Percentiles rank a stretch among this genome's conserved stretches.
Evolutionary conservation across 1,140 invertebrate genomes (phyloP).

Genomic region (Pseudoatta argentina): DNA sequence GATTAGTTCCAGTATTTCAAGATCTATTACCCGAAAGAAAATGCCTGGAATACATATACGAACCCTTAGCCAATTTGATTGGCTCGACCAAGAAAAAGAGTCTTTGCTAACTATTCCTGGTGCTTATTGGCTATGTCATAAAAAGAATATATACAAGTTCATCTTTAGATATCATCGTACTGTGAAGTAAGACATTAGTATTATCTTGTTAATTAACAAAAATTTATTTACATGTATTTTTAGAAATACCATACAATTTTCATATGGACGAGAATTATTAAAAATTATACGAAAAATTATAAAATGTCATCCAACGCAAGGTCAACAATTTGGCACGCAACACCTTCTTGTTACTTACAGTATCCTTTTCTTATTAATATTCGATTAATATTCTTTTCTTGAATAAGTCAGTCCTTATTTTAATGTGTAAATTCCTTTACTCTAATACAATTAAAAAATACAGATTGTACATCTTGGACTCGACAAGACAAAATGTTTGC

Average conservation of each 20-base stretch:
- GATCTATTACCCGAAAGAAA: conserved; percentile 83
- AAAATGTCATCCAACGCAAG: conserved; percentile 81
- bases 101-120: conserved; percentile 82
- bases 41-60: conserved; percentile 86
- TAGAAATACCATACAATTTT: conserved; percentile 78
- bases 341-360: conserved; percentile 83
- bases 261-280: conserved; percentile 82
- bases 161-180: conserved; percentile 83
- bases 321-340: conserved; percentile 83
- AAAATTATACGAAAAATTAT: conserved; percentile 84
- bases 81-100: conserved; percentile 79
- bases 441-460: conserved; percentile 5
- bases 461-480: conserved; percentile 81
- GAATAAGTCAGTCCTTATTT: background rate
- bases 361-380: conserved; percentile 79
- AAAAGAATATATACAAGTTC: conserved; percentile 85
- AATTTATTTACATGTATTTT: conserved; percentile 57
- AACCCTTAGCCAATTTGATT: conserved; percentile 81
- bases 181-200: conserved; percentile 73
- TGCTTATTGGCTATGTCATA: conserved; percentile 84
- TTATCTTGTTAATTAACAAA: background rate
- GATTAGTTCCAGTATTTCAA: conserved; percentile 83
- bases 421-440: conserved; percentile 68
- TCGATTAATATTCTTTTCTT: background rate
- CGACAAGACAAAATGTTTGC: conserved; percentile 84